Evolutionary conservation across 64 coral and sea anemone species (phyloP).

Genomic region (Porites australiensis): DNA sequence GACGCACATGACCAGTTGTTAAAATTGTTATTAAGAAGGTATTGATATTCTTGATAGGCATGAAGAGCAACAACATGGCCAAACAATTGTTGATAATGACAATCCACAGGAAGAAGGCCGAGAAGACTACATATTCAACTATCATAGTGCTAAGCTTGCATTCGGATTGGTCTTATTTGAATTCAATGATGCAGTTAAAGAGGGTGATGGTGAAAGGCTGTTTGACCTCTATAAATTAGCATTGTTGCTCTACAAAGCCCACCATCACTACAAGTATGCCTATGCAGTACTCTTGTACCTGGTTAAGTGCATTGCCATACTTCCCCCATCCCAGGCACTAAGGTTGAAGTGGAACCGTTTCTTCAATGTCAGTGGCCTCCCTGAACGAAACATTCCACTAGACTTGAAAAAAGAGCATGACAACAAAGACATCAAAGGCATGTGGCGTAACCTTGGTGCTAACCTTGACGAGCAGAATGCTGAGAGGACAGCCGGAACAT

Average conservation of each 20-base stretch:
- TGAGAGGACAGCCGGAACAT: slow-evolving; percentile 29
- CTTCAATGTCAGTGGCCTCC: slow-evolving; percentile 13
- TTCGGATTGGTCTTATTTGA: slow-evolving; percentile 42
- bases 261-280: slow-evolving; percentile 32
- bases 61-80: slow-evolving; percentile 16
- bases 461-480: slow-evolving; percentile 54
- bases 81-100: not conserved
- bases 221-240: slow-evolving; percentile 59
- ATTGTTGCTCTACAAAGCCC: slow-evolving; percentile 28
- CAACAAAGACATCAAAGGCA: slow-evolving; percentile 44
- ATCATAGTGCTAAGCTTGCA: slow-evolving; percentile 47
- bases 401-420: slow-evolving; percentile 1
- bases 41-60: slow-evolving; percentile 20
- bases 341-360: slow-evolving; percentile 5
- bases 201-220: slow-evolving; percentile 47
- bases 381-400: not conserved
- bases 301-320: slow-evolving; percentile 1
- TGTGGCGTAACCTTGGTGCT: slow-evolving; percentile 57
- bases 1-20: too few relatives aligned
- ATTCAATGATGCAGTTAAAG: slow-evolving; percentile 57
- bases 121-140: slow-evolving; percentile 40
- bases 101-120: not conserved
- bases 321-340: slow-evolving; percentile 9
- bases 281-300: slow-evolving; percentile 8
- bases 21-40: too few relatives aligned